phyloP scores from a whole-genome alignment of 2,797 vertebrate species.

The Aldrovandia affinis region DNA sequence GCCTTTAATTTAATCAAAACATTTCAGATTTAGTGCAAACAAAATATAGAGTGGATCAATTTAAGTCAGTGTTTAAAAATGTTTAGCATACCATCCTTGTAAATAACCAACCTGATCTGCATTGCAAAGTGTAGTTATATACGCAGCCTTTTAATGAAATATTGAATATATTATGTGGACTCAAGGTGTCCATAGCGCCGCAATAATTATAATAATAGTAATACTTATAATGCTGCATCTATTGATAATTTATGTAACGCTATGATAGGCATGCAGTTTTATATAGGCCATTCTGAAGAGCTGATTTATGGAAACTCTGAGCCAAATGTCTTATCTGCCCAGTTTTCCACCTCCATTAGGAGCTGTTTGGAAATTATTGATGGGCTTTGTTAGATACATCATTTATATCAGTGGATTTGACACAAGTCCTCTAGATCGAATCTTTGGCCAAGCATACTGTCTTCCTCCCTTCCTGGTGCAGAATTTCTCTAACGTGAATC shows the following conservation, averaged over 20 bases:
- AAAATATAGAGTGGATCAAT: not conserved
- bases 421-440: slow-evolving; percentile 41
- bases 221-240: slow-evolving; percentile 46
- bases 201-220: slow-evolving; percentile 64
- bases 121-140: slow-evolving; percentile 36
- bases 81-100: slow-evolving; percentile 38
- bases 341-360: slow-evolving; percentile 75
- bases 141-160: slow-evolving; percentile 47
- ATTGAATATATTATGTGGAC: slow-evolving; percentile 51
- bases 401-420: slow-evolving; percentile 70
- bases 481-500: slow-evolving; percentile 28
- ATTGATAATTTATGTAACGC: slow-evolving; percentile 65
- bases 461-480: not conserved
- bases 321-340: slow-evolving; percentile 74
- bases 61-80: not conserved
- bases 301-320: slow-evolving; percentile 72
- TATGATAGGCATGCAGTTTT: slow-evolving; percentile 60
- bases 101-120: slow-evolving; percentile 37
- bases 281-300: slow-evolving; percentile 68
- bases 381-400: slow-evolving; percentile 71
- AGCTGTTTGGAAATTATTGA: slow-evolving; percentile 73
- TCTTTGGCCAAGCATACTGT: slow-evolving; percentile 24
- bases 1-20: no score
- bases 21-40: no score
- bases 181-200: slow-evolving; percentile 45